Evolutionary conservation across 2,888 invertebrate species (phyloP).

Genomic region (Leucophenga maculata): DNA sequence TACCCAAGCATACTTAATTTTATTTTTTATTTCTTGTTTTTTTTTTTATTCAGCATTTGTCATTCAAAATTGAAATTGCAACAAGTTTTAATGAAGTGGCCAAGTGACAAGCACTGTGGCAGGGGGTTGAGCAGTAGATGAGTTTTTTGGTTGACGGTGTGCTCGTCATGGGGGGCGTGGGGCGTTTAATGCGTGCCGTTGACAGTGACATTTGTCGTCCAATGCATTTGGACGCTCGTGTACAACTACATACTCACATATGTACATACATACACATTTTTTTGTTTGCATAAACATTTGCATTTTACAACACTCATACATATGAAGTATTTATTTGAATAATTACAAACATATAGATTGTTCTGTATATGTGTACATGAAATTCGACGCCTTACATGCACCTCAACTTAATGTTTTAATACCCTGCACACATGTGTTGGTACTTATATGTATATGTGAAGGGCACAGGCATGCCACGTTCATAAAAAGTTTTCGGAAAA

Average conservation of each 20-base stretch:
- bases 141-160: no score
- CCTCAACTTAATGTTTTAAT: no score
- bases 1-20: neutral
- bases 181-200: neutral
- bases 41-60: neutral
- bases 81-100: constrained; percentile 27
- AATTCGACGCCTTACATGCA: no score
- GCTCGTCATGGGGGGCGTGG: neutral
- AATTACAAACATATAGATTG: neutral
- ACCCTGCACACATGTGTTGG: no score
- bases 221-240: no score
- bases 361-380: no score
- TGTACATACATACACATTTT: neutral
- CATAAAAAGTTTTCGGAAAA: no score
- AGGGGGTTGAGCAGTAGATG: neutral
- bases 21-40: no score
- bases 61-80: constrained; percentile 27
- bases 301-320: neutral
- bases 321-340: no score
- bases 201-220: constrained; percentile 9
- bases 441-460: no score
- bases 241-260: neutral
- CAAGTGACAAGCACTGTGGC: neutral
- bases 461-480: no score
- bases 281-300: neutral